Evolutionary conservation across 1,140 invertebrate genomes (phyloP), one percentile per base, ranked within the genome.

Genomic region (Apis mellifera): DNA sequence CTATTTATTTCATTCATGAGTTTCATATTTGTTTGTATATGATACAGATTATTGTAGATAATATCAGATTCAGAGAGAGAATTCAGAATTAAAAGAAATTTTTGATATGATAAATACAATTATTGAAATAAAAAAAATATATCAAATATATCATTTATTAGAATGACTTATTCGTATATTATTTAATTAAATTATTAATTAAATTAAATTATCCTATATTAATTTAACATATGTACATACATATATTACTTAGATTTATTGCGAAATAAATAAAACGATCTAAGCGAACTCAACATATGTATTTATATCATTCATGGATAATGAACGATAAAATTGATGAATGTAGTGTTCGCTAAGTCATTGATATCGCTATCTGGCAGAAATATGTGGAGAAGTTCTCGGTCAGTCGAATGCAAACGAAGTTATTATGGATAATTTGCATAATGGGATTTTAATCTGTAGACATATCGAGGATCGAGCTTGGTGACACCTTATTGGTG

Each of bases 391-490:
- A 13, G 8, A 50, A 60, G 54, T 78, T 52, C 66, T 11, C 42
- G 12, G 13, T 4, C 32, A n/a, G 69, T 60, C 55, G n/a, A 50
- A 78, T 78, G 42, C 42, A 71, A 78, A 59, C 55, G 55, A 78
- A n/a, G 66, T 50, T 42, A 65, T 78, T 60, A 32, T 48, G 21
- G 13, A 19, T 7, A 70, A 78, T 78, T 78, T 60, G 66, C 55
- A 71, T 78, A 70, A 78, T 78, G 66, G 55, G 32, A 71, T 71
- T 78, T 78, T 71, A 78, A 78, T 78, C 66, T 78, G 11, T 42
- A n/a, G 54, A 70, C 50, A 71, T 48, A 19, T 5, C 48, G 59
- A 48, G 54, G n/a, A 50, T 59, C n/a, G 32, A n/a, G 72, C 5
- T 8, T 19, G 48, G 59, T 23, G 73, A 60, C 73, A 21, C 73